A percentile compares a stretch with the other conserved stretches of the same genome.
Evolutionary conservation across 2,888 invertebrate species (phyloP).

Genomic region (Drosophila borborema): DNA sequence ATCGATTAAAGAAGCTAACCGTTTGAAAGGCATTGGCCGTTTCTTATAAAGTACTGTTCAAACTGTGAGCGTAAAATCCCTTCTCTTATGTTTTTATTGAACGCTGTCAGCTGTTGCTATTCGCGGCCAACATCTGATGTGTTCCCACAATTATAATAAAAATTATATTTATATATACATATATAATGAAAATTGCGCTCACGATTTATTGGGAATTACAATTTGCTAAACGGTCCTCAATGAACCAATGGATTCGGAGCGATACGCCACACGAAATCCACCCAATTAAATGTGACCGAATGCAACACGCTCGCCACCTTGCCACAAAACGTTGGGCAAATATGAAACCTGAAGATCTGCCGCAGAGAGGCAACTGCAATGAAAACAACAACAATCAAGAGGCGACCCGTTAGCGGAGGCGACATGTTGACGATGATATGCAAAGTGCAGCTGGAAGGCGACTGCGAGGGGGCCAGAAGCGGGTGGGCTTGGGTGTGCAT

Average conservation of each 20-base stretch:
- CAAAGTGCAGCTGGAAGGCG: slow-evolving; percentile 51
- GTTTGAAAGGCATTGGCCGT: not conserved
- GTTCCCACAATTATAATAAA: slow-evolving; percentile 53
- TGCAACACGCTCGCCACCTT: slow-evolving; percentile 46
- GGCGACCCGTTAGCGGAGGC: slow-evolving; percentile 43
- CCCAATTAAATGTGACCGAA: slow-evolving; percentile 57
- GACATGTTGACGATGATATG: slow-evolving; percentile 65
- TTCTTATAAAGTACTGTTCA: not conserved
- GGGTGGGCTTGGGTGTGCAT: slow-evolving; percentile 7
- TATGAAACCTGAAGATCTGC: slow-evolving; percentile 39
- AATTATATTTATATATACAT: slow-evolving; percentile 9
- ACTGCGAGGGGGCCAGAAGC: not conserved
- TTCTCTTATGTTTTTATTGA: not conserved
- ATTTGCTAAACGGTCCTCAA: slow-evolving; percentile 46
- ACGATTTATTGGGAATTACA: slow-evolving; percentile 54
- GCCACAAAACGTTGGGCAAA: slow-evolving; percentile 40
- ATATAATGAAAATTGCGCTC: slow-evolving; percentile 29
- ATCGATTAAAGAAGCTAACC: not conserved
- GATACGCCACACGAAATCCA: slow-evolving; percentile 59
- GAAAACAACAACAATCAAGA: slow-evolving; percentile 15
- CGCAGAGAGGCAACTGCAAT: slow-evolving; percentile 21
- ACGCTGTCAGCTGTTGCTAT: not conserved
- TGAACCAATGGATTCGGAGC: slow-evolving; percentile 24
- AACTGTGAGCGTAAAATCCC: not conserved
- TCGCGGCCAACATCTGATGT: not conserved